phyloP scores from a whole-genome alignment of 2,888 invertebrate genomes.

The Hemistola chrysoprasaria region DNA sequence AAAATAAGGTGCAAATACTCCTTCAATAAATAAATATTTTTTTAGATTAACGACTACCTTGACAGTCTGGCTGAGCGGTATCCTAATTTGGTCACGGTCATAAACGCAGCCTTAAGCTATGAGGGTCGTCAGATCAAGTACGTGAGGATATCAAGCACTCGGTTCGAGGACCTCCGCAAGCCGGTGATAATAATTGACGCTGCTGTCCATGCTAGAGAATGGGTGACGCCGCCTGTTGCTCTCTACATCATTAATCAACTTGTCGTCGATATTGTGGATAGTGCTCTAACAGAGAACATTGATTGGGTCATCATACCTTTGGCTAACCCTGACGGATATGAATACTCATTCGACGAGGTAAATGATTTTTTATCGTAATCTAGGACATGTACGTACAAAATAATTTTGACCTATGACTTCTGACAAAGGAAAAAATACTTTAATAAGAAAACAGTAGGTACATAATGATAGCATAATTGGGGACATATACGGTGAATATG shows the following conservation, averaged over 20 bases:
- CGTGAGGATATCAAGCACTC: constrained; percentile 81
- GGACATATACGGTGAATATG: constrained; percentile 8
- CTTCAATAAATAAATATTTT: constrained; percentile 10
- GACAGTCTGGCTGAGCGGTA: constrained; percentile 62
- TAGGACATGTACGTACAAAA: not conserved
- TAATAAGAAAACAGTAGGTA: too few species aligned
- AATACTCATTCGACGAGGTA: constrained; percentile 80
- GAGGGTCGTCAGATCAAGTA: constrained; percentile 83
- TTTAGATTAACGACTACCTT: constrained; percentile 78
- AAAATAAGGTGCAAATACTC: not conserved
- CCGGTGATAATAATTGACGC: constrained; percentile 84
- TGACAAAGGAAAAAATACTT: too few species aligned
- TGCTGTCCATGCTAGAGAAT: constrained; percentile 86
- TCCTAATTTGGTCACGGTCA: constrained; percentile 74
- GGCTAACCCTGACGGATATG: constrained; percentile 89
- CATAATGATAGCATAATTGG: constrained; percentile 22
- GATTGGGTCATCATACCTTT: constrained; percentile 87
- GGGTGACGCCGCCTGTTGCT: constrained; percentile 87
- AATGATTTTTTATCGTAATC: constrained; percentile 26
- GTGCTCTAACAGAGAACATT: constrained; percentile 74
- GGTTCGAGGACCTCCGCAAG: constrained; percentile 65
- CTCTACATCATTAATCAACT: constrained; percentile 86
- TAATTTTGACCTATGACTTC: constrained; percentile 12
- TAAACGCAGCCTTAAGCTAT: constrained; percentile 80
- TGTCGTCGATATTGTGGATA: constrained; percentile 77